Base-by-base conservation (phyloP, 2,888 invertebrate genomes). In the Polyploca ridens region DNA sequence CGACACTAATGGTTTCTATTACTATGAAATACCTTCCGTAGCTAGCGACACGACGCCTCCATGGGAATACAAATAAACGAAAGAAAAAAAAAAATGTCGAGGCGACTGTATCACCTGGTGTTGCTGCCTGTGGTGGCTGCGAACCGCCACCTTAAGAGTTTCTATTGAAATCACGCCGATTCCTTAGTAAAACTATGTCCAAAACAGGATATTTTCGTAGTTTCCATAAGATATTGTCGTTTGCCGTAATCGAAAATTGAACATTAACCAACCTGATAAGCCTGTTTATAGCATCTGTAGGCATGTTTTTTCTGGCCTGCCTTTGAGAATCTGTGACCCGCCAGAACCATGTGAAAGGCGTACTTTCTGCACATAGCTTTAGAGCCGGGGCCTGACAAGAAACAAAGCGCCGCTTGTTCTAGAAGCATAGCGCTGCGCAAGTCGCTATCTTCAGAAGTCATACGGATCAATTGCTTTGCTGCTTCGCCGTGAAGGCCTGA, bases 381-480 rank as follows among this genome's bases (percentile, higher is more conserved):
- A 72, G 95, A 94, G 16, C 95, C 94, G 0, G 91, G 90, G 0
- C 91, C 91, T 4, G 89, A 94, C 49, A 99, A 93, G 85, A 98
- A 99, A 85, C 98, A 98, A 82, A 98, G 97, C 0, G 99, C 97
- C 0, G 99, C 99, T 74, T 99, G 99, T 88, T 99, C 99, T 62
- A 99, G 93, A 64, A 99, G 91, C 82, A 99, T 94, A 8, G 99
- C 99, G 73, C 98, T 98, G 65, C 98, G 95, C 64, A 99, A 93
- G 91, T 99, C 99, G n/a, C 98, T 98, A 87, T 99, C 99, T 91
- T 99, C 99, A 75, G 98, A 98, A 11, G 99, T 99, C 97, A 99
- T 98, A 68, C 98, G 96, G 76, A 99, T 98, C 62, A 98, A 95
- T 86, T 98, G 98, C 83, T 97, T 97, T 0, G 99, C 99, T n/a